Percentiles rank a stretch among this genome's conserved stretches.
phyloP scores from a whole-genome alignment of 1,140 invertebrate species.

The Nasonia giraulti region DNA sequence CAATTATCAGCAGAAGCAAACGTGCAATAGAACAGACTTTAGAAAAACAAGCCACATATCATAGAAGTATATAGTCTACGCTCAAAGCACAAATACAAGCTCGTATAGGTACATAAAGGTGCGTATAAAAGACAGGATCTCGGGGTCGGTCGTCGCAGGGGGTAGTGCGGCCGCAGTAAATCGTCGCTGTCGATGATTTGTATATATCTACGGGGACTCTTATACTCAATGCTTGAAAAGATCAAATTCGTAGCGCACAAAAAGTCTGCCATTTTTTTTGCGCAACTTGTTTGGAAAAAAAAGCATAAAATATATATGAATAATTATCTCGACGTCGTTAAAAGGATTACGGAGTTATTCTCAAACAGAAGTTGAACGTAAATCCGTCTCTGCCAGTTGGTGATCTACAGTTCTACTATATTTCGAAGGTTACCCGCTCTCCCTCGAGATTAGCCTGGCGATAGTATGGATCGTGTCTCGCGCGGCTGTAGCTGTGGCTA shows the following conservation, averaged over 20 bases:
- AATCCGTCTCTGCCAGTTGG: slow-evolving; percentile 10
- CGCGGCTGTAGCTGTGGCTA: not conserved
- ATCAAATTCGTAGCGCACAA: too few relatives aligned
- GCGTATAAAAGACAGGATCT: slow-evolving; percentile 7
- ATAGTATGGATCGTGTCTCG: not conserved
- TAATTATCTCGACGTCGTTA: slow-evolving; percentile 59
- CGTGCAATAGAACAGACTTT: too few relatives aligned
- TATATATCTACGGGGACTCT: not conserved
- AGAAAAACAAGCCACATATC: too few relatives aligned
- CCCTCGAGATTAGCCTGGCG: not conserved
- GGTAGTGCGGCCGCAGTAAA: slow-evolving; percentile 27
- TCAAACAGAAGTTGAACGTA: slow-evolving; percentile 28
- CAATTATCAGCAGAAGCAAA: too few relatives aligned
- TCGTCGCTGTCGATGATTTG: slow-evolving; percentile 42
- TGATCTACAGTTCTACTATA: not conserved
- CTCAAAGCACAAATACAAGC: not conserved
- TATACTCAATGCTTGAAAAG: too few relatives aligned
- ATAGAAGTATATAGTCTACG: not conserved
- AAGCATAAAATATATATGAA: slow-evolving; percentile 5
- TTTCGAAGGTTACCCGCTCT: not conserved
- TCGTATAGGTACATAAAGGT: not conserved
- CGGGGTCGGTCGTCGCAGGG: not conserved
- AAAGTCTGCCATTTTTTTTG: too few relatives aligned
- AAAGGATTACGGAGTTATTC: slow-evolving; percentile 45
- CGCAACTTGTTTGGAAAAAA: too few relatives aligned